Evolutionary conservation across 2,888 invertebrate genomes (phyloP), one percentile per base, ranked within the genome.

Genomic region (Zhuqinia jingwanae): DNA sequence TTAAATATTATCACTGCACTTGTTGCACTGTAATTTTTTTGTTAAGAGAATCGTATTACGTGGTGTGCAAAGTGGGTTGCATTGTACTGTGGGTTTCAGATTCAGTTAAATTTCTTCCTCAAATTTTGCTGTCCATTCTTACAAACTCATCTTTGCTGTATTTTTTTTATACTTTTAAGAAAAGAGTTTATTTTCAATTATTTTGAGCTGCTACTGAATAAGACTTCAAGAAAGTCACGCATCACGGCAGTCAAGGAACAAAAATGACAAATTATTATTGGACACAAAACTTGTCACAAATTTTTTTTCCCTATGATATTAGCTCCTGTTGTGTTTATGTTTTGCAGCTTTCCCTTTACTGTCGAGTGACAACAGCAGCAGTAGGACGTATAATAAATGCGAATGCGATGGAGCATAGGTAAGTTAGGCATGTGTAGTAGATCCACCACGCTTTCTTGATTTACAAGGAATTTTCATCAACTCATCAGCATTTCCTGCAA

Each of bases 391-490:
- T 53, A 53, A 15, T 3, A 53, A 53, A 13, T n/a, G n/a, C 3
- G 53, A 53, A n/a, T 53, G 2, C 3, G 53, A 53, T n/a, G 17
- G 11, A n/a, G 2, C 2, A n/a, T n/a, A 53, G 13, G 53, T n/a
- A n/a, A n/a, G n/a, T 15, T 53, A n/a, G 3, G 11, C 17, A 53
- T n/a, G 13, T 53, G 3, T 15, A 8, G 63, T 47, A 47, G 30
- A 50, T 75, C 45, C 20, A 25, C 63, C 50, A 79, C 78, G 78
- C 78, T 79, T 79, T 79, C 78, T 79, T 79, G 65, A 63, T 45
- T 65, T 60, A 45, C 47, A 15, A 65, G n/a, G n/a, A 13, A 75
- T n/a, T 42, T 47, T 50, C 17, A 22, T 10, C 47, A n/a, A 25
- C 20, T 36, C 36, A 36, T 36, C 70, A 30, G 17, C 50, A 65